Conservation (phyloP, 2,888 invertebrate genomes). For the Podabrus alpinus region DNA sequence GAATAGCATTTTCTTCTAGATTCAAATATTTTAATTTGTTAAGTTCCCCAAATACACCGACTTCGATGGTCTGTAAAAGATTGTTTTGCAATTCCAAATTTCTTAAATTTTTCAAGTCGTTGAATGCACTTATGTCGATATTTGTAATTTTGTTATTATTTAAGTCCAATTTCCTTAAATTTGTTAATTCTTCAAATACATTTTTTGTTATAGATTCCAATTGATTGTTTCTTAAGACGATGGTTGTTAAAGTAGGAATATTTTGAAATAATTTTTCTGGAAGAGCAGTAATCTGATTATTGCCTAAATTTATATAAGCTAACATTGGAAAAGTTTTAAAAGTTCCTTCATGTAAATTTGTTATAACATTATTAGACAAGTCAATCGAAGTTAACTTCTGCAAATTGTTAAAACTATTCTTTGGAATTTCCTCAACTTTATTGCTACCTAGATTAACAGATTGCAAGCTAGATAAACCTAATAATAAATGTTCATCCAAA, state of each 20-base stretch:
- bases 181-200: not conserved
- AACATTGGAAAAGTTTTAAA: not conserved
- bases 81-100: slow-evolving; percentile 1
- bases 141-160: not conserved
- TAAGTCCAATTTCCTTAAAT: not conserved
- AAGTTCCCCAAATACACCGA: not conserved
- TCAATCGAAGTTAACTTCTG: not conserved
- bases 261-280: slow-evolving; percentile 4
- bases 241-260: not conserved
- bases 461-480: not conserved
- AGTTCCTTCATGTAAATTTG: not conserved
- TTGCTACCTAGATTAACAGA: not conserved
- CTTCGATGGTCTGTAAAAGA: not conserved
- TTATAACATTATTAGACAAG: not conserved
- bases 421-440: not conserved
- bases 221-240: not conserved
- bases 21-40: not conserved
- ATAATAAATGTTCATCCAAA: not conserved
- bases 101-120: not conserved
- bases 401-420: not conserved
- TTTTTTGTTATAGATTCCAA: not conserved
- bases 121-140: slow-evolving; percentile 1
- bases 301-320: not conserved
- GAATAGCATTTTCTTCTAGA: not conserved
- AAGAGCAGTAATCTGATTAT: not conserved